Percentiles rank a stretch among this genome's conserved stretches.
Evolutionary conservation across 2,113 vertebrate genomes (phyloP).

Genomic region (Microcebus murinus): DNA sequence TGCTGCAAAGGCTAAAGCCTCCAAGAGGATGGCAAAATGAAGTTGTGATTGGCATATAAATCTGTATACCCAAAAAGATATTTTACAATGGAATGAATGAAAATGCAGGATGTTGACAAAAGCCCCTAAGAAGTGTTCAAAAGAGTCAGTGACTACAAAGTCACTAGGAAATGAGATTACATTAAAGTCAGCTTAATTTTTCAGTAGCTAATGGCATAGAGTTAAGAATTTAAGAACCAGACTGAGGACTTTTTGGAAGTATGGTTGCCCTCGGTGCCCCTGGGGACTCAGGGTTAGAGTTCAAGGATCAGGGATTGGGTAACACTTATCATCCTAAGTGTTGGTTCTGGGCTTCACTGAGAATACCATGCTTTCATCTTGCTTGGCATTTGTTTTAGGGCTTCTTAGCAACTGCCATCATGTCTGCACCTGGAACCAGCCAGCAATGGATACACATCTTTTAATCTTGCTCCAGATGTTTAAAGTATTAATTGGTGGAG

Average conservation of each 20-base stretch:
- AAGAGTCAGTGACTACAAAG: neutral
- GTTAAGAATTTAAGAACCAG: conserved; percentile 24
- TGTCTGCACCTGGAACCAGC: neutral
- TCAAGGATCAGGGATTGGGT: neutral
- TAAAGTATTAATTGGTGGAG: neutral
- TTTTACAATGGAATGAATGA: conserved; percentile 45
- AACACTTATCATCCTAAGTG: neutral
- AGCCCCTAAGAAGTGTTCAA: conserved; percentile 33
- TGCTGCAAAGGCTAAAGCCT: neutral
- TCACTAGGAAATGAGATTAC: conserved; percentile 28
- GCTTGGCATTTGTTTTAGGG: neutral
- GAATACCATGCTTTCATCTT: neutral
- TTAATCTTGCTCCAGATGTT: conserved; percentile 24
- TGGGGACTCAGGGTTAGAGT: neutral
- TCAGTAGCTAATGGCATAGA: neutral
- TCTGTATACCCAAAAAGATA: conserved; percentile 57
- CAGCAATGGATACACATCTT: neutral
- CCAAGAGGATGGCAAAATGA: conserved; percentile 59
- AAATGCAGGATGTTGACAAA: conserved; percentile 59
- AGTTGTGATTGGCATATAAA: conserved; percentile 53
- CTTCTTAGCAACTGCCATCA: conserved; percentile 15
- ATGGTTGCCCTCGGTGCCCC: neutral
- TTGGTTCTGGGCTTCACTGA: neutral
- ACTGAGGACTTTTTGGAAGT: neutral
- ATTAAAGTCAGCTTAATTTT: neutral